Conservation (phyloP, 2,113 vertebrate species). For the Periophthalmus modestus region DNA sequence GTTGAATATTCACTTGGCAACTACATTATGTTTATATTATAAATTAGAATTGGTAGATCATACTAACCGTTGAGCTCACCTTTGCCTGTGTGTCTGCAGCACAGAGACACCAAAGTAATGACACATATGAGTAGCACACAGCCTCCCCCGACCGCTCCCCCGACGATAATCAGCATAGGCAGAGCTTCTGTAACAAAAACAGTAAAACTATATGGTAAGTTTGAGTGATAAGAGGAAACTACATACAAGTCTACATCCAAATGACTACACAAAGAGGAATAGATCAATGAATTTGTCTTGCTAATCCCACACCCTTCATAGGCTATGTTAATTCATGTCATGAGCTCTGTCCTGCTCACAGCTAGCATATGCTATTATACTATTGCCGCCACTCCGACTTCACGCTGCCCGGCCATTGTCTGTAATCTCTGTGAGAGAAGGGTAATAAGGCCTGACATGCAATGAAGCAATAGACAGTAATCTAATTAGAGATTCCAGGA, state of each 20-base stretch:
- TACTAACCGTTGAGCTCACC: slow-evolving; percentile 80
- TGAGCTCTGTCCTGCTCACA: slow-evolving; percentile 33
- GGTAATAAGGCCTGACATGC: slow-evolving; percentile 79
- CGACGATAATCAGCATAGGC: slow-evolving; percentile 79
- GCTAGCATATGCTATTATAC: slow-evolving; percentile 47
- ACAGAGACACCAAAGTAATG: slow-evolving; percentile 78
- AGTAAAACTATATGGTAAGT: slow-evolving; percentile 13
- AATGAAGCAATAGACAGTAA: slow-evolving; percentile 79
- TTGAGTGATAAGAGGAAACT: slow-evolving; percentile 10
- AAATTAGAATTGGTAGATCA: slow-evolving; percentile 47
- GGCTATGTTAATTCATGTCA: slow-evolving; percentile 50
- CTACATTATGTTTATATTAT: slow-evolving; percentile 8
- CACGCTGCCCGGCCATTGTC: slow-evolving; percentile 67
- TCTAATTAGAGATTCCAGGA: slow-evolving; percentile 82
- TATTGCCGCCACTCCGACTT: slow-evolving; percentile 37
- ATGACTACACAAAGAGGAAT: slow-evolving; percentile 41
- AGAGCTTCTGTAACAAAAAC: slow-evolving; percentile 74
- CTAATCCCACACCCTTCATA: slow-evolving; percentile 45
- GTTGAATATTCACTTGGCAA: background rate
- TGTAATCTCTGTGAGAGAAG: slow-evolving; percentile 75
- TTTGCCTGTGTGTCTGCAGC: slow-evolving; percentile 82
- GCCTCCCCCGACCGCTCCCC: slow-evolving; percentile 76
- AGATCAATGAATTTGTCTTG: slow-evolving; percentile 40
- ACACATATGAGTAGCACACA: slow-evolving; percentile 79
- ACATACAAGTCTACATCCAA: slow-evolving; percentile 35